Conservation (phyloP, 2,113 vertebrate species). For the Halichoeres trimaculatus region DNA sequence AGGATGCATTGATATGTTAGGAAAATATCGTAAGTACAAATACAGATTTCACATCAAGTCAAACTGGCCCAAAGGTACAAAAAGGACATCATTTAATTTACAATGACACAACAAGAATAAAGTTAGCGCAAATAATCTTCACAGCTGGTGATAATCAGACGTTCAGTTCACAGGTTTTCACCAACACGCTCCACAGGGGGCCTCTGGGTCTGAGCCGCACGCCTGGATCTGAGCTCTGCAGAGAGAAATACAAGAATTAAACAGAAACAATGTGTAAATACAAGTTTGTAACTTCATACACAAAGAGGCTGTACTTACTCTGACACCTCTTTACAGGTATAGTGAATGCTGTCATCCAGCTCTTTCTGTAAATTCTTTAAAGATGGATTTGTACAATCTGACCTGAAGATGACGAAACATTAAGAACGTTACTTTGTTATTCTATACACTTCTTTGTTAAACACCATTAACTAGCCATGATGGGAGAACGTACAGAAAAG, state of each 20-base stretch:
- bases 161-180: conserved; percentile 13
- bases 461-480: not conserved
- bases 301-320: conserved; percentile 62
- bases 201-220: conserved; percentile 46
- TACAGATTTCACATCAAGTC: conserved; percentile 1
- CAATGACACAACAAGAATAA: not conserved
- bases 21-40: conserved; percentile 3
- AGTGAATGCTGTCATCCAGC: conserved; percentile 56
- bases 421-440: not conserved
- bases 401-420: conserved; percentile 32
- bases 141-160: not conserved
- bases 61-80: conserved; percentile 28
- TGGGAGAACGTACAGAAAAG: not conserved
- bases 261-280: not conserved
- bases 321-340: conserved; percentile 66
- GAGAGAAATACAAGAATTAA: not conserved
- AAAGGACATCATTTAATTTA: not conserved
- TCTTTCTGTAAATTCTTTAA: conserved; percentile 56
- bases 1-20: not conserved
- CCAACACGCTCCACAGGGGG: conserved; percentile 66
- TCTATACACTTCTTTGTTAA: no score
- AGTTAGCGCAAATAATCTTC: not conserved
- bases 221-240: conserved; percentile 56
- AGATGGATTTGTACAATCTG: conserved; percentile 68
- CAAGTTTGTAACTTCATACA: rapidly evolving